phyloP scores from a whole-genome alignment of 2,888 invertebrate genomes.

The Vesta saturnalis region DNA sequence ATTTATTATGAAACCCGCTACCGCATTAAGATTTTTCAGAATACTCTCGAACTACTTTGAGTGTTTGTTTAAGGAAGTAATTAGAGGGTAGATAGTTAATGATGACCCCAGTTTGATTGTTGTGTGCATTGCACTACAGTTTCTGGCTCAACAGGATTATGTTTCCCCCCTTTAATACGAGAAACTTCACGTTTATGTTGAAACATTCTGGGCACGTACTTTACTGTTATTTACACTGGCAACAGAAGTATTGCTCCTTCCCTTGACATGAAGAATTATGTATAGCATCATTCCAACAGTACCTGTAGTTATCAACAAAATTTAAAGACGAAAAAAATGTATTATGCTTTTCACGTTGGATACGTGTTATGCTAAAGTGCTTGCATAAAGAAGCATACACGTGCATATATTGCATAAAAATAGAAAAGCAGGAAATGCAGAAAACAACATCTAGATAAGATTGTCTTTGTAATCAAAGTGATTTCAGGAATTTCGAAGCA shows the following conservation, averaged over 20 bases:
- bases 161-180: conserved; percentile 19
- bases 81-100: conserved; percentile 48
- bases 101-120: conserved; percentile 44
- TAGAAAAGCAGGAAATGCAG: not conserved
- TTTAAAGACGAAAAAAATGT: not conserved
- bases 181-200: conserved; percentile 24
- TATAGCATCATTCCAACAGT: conserved; percentile 28
- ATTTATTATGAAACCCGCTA: conserved; percentile 43
- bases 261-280: conserved; percentile 39
- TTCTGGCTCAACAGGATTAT: conserved; percentile 26
- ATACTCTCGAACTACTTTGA: conserved; percentile 38
- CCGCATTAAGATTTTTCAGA: conserved; percentile 43
- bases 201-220: conserved; percentile 41
- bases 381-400: not conserved
- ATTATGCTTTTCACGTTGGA: not conserved
- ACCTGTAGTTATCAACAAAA: not conserved
- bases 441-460: not conserved
- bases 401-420: not conserved
- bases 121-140: conserved; percentile 46
- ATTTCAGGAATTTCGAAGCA: conserved; percentile 26
- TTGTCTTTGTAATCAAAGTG: conserved; percentile 1
- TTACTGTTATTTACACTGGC: conserved; percentile 43
- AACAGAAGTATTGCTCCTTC: conserved; percentile 41
- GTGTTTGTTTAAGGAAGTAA: conserved; percentile 48
- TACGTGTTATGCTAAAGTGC: not conserved